A percentile compares a stretch with the other conserved stretches of the same genome.
These are phyloP conservation scores for Macrotis lagotis DNA, from an alignment of 2,113 vertebrate genomes.

Conservation along the genomic window DNA sequence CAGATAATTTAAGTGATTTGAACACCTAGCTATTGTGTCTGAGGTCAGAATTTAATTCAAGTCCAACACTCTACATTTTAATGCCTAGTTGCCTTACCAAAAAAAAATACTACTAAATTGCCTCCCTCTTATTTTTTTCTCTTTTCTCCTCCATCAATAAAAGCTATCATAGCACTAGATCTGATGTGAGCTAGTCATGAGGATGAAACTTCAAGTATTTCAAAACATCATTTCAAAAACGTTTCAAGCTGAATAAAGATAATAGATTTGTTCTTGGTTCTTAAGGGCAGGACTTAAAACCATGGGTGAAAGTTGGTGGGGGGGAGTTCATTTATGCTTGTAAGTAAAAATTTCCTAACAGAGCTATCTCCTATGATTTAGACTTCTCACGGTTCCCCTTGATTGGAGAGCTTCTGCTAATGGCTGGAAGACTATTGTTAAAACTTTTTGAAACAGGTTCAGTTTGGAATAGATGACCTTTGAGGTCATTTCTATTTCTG, in stretches of 20 bases:
- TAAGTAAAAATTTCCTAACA: neutral
- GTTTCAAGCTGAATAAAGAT: neutral
- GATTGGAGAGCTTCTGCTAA: neutral
- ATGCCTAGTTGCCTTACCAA: neutral
- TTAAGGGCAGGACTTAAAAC: neutral
- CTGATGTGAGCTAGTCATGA: neutral
- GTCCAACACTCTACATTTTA: neutral
- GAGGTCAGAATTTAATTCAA: neutral
- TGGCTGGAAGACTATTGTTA: neutral
- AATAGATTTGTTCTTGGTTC: neutral
- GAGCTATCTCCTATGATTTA: neutral
- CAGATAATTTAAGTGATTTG: neutral
- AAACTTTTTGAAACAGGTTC: neutral
- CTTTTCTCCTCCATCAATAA: neutral
- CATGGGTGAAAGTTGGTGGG: neutral
- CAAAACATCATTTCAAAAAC: too few relatives aligned
- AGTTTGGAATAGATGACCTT: neutral
- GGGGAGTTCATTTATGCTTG: neutral
- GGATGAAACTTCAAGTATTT: neutral
- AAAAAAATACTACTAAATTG: neutral
- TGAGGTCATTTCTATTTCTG: neutral
- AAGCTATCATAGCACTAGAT: neutral
- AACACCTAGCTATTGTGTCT: neutral
- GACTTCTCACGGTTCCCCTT: neutral
- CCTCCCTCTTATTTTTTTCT: neutral